Conservation (phyloP, 2,888 invertebrate species). For the Gymnocheta viridis region DNA sequence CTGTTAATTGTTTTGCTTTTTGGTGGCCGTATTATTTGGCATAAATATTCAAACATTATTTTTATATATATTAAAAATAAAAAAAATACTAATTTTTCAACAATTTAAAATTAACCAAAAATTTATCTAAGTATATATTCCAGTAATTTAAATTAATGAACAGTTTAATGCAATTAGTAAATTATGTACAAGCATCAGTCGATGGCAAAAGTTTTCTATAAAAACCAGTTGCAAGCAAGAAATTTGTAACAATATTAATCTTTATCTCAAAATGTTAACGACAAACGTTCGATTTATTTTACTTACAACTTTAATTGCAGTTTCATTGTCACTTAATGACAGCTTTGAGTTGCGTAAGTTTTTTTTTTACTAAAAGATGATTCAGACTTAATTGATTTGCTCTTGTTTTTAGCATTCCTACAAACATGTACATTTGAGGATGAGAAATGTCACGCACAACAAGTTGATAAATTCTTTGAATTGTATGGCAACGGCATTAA, state of each 20-base stretch:
- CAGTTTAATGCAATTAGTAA: not conserved
- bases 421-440: constrained; percentile 50
- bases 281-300: not conserved
- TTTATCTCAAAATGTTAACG: constrained; percentile 34
- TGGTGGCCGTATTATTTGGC: too few relatives aligned
- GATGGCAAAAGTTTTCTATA: constrained; percentile 38
- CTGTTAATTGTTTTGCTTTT: too few relatives aligned
- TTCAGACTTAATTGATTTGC: not conserved
- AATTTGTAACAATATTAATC: not conserved
- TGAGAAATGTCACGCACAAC: constrained; percentile 48
- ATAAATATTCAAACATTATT: too few relatives aligned
- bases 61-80: too few relatives aligned
- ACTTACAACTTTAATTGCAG: not conserved
- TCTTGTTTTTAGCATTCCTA: constrained; percentile 37
- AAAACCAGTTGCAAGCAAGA: constrained; percentile 16
- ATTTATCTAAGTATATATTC: not conserved
- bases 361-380: not conserved
- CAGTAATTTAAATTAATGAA: not conserved
- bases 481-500: constrained; percentile 48
- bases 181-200: not conserved
- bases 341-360: constrained; percentile 61
- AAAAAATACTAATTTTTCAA: not conserved
- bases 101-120: not conserved
- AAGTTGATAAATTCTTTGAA: constrained; percentile 46
- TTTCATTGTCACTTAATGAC: not conserved